Percentiles rank a stretch among this genome's conserved stretches.
Conservation (phyloP, 2,797 vertebrate genomes). For the Mus caroli region DNA sequence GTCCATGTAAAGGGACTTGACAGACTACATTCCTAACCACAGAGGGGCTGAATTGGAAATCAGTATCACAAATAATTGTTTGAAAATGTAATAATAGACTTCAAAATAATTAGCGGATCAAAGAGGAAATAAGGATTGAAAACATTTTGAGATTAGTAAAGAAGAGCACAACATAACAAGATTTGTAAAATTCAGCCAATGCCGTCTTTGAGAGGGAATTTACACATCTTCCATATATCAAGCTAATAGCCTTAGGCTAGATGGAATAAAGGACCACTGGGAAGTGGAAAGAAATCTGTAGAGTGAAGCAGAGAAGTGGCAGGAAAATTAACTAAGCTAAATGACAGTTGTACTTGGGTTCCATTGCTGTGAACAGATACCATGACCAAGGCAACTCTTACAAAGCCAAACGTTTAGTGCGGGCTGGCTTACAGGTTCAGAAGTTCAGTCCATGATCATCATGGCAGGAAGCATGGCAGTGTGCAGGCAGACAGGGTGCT, state of each 20-base stretch:
- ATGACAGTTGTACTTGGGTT: neutral
- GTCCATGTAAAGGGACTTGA: neutral
- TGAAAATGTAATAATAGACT: slow-evolving; percentile 27
- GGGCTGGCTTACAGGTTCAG: neutral
- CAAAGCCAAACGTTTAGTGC: neutral
- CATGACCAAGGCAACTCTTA: neutral
- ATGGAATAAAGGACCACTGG: neutral
- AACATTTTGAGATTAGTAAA: slow-evolving; percentile 56
- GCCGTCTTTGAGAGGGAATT: neutral
- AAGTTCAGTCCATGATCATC: neutral
- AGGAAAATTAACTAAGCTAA: neutral
- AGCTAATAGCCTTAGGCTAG: neutral
- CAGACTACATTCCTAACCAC: neutral
- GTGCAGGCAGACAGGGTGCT: too few relatives aligned
- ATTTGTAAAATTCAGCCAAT: neutral
- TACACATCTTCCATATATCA: neutral
- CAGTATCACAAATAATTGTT: slow-evolving; percentile 9
- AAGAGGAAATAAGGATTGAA: slow-evolving; percentile 28
- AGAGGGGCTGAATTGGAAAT: slow-evolving; percentile 22
- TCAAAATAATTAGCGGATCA: slow-evolving; percentile 33
- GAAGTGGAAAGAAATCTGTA: neutral
- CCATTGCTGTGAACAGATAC: neutral
- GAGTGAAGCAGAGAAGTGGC: neutral
- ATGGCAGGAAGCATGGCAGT: neutral
- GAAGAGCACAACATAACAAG: neutral